Evolutionary conservation across 1,140 invertebrate genomes (phyloP).

Genomic region (Teleogryllus occipitalis): DNA sequence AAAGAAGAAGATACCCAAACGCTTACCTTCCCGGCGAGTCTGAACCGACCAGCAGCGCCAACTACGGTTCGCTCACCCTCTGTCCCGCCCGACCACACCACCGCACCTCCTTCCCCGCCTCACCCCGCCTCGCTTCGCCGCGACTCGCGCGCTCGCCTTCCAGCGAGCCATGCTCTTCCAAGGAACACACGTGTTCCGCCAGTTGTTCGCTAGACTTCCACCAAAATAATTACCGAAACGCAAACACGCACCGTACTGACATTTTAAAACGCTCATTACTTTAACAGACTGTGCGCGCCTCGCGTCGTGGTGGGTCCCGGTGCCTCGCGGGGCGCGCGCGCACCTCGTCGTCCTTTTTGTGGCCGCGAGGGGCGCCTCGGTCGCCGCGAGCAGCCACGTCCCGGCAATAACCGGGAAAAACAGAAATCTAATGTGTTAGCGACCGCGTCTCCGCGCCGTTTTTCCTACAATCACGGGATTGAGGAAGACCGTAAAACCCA

Average conservation of each 20-base stretch:
- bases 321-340: not conserved
- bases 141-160: too few species aligned
- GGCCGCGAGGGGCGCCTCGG: not conserved
- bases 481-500: not conserved
- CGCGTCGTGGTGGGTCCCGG: not conserved
- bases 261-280: slow-evolving; percentile 5
- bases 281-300: not conserved
- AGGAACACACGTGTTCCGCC: not conserved
- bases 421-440: not conserved
- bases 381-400: not conserved
- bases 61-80: too few species aligned
- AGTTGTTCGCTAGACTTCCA: not conserved
- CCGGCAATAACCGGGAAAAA: not conserved
- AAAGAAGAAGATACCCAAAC: too few species aligned
- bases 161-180: not conserved
- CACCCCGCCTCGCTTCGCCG: too few species aligned
- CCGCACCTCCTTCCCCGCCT: too few species aligned
- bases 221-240: not conserved
- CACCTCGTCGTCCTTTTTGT: not conserved
- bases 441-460: not conserved
- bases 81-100: too few species aligned
- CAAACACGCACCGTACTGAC: not conserved
- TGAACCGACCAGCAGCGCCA: too few species aligned
- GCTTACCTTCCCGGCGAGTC: too few species aligned
- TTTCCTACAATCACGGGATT: not conserved